Base-by-base conservation (phyloP, 2,113 vertebrate species). In the Oriolus oriolus region DNA sequence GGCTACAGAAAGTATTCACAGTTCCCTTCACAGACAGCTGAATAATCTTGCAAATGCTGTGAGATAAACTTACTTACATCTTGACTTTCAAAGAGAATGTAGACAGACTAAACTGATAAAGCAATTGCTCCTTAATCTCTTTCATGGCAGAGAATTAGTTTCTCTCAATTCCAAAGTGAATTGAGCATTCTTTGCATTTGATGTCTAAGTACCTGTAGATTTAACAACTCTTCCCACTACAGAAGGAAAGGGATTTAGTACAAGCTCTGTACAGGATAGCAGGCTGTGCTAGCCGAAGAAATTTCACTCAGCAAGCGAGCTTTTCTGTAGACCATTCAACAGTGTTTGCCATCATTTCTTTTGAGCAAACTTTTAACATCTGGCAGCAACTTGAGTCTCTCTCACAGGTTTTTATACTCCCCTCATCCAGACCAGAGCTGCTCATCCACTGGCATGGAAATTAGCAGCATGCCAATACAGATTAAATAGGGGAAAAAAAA, bases 41-140 rank as follows among this genome's bases (percentile, higher is more conserved):
- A 89, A 93, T 61, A 76, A 93, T 65, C 84, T 47, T 89, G 59
- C 37, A 87, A 89, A 90, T 52, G n/a, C 60, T 84, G 53, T 5
- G 39, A 93, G 35, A 94, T 74, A 88, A 93, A 86, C 81, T 91
- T 85, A 93, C 63, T 94, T 87, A 80, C 4, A 6, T 77, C 71
- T 88, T 84, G 30, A 24, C 47, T 96, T 94, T 91, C 82, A 88
- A 83, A 93, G 41, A 57, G 78, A 68, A 85, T 4, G 22, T 2
- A 90, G 75, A 54, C 75, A 90, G 71, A 88, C 82, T 84, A 88
- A 85, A 86, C 73, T 81, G 92, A 94, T 88, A 96, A 92, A 84
- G 79, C 59, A 96, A 94, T 68, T 84, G 39, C 59, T 93, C 59
- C 70, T 70, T 95, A 93, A 93, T 93, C 82, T 93, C 74, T 37